A percentile compares a stretch with the other conserved stretches of the same genome.
Conservation (phyloP, 2,113 vertebrate species). For the Eonycteris spelaea region DNA sequence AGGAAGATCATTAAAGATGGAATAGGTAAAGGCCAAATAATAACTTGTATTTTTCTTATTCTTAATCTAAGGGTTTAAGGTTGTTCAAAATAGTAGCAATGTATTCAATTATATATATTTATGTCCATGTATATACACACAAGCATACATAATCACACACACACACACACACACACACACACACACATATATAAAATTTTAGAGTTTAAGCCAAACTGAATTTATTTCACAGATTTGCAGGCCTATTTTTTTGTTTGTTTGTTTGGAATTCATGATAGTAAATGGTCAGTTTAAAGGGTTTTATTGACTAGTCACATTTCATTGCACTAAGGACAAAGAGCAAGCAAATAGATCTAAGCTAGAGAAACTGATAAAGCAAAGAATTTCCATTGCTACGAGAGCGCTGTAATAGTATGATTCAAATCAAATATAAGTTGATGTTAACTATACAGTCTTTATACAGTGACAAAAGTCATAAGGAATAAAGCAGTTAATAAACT, state of each 20-base stretch:
- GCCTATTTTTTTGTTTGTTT: not conserved
- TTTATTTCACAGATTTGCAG: not conserved
- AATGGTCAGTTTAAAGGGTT: conserved; percentile 27
- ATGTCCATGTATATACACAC: not conserved
- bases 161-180: too few relatives aligned
- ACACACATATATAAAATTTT: not conserved
- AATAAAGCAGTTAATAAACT: not conserved
- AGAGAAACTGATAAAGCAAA: not conserved
- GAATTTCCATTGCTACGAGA: not conserved
- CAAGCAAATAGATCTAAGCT: not conserved
- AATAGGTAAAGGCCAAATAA: not conserved
- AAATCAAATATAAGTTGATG: not conserved
- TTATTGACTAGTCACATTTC: conserved; percentile 54
- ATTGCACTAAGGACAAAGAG: not conserved
- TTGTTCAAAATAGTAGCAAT: not conserved
- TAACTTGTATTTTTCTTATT: not conserved
- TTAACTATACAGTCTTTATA: not conserved
- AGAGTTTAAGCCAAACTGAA: not conserved
- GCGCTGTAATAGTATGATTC: not conserved
- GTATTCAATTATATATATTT: not conserved
- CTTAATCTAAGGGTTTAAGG: not conserved
- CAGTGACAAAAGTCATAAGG: not conserved
- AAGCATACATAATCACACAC: not conserved
- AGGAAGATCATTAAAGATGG: not conserved
- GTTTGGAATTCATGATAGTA: not conserved